These are phyloP conservation scores for Meiosimyza decipiens DNA, from an alignment of 2,888 invertebrate species.

Conservation along the genomic window DNA sequence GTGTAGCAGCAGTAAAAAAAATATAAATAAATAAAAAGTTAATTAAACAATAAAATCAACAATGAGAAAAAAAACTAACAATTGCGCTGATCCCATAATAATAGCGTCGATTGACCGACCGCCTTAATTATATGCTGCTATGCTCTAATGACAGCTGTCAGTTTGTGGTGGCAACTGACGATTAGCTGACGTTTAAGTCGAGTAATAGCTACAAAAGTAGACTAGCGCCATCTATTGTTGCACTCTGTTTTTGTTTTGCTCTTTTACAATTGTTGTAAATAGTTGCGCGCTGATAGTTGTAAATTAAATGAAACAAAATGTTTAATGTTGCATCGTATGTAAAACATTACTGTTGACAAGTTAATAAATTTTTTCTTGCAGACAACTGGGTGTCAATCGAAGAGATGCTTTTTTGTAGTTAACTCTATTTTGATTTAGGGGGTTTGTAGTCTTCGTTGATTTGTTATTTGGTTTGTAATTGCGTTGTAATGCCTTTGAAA, in stretches of 20 bases:
- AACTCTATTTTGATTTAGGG: too few relatives aligned
- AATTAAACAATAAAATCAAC: conserved; percentile 8
- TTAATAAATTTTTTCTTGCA: conserved; percentile 3
- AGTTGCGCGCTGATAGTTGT: not conserved
- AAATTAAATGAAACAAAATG: not conserved
- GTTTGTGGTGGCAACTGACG: conserved; percentile 19
- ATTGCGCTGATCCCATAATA: not conserved
- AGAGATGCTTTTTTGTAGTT: not conserved
- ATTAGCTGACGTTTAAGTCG: conserved; percentile 18
- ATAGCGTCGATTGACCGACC: not conserved
- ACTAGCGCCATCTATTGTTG: not conserved
- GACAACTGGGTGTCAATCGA: not conserved
- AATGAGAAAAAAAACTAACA: conserved; percentile 2
- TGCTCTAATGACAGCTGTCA: conserved; percentile 28
- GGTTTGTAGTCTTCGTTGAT: not conserved
- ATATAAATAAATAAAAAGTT: conserved; percentile 2
- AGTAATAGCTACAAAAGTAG: not conserved
- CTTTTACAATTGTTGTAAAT: too few relatives aligned
- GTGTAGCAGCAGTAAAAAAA: not conserved
- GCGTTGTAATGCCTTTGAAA: too few relatives aligned
- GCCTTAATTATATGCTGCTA: conserved; percentile 17
- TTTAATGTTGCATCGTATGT: not conserved
- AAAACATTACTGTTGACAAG: conserved; percentile 1
- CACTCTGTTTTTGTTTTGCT: too few relatives aligned
- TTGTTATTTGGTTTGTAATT: not conserved